Evolutionary conservation across 2,797 vertebrate species (phyloP).

Genomic region (Siniperca undulata): DNA sequence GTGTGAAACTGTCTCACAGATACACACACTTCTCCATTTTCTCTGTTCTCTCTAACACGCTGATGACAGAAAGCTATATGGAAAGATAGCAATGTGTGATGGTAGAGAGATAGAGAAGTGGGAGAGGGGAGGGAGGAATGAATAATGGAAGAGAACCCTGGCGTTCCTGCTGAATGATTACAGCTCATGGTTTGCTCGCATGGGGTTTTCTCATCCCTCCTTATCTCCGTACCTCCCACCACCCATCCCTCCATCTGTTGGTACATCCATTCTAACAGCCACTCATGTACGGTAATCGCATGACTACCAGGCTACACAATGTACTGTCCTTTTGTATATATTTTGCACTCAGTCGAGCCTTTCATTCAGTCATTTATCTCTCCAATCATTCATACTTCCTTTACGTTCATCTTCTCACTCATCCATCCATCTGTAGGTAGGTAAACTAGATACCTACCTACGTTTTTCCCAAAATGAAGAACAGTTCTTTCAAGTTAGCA

Average conservation of each 20-base stretch:
- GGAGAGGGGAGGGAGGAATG: constrained; percentile 56
- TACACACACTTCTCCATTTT: constrained; percentile 36
- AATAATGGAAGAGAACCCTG: constrained; percentile 69
- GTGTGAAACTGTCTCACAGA: constrained; percentile 28
- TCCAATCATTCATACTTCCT: constrained; percentile 8
- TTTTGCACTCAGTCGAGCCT: background rate
- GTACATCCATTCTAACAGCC: constrained; percentile 37
- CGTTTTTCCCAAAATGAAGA: background rate
- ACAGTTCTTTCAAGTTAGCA: background rate
- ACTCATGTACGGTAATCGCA: constrained; percentile 41
- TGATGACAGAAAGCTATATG: constrained; percentile 48
- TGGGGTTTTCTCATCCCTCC: constrained; percentile 52
- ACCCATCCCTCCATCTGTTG: constrained; percentile 40
- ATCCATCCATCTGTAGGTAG: background rate
- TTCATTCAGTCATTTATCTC: constrained; percentile 21
- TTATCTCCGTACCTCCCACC: constrained; percentile 32
- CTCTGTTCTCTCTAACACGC: constrained; percentile 41
- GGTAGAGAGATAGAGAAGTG: constrained; percentile 46
- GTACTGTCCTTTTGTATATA: background rate
- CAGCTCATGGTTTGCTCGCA: constrained; percentile 58
- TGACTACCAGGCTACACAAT: constrained; percentile 5
- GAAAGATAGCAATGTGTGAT: constrained; percentile 58
- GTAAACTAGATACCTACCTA: background rate
- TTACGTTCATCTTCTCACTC: constrained; percentile 1
- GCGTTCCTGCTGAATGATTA: constrained; percentile 70